Evolutionary conservation across 2,888 invertebrate species (phyloP).

Genomic region (Diloba caeruleocephala): DNA sequence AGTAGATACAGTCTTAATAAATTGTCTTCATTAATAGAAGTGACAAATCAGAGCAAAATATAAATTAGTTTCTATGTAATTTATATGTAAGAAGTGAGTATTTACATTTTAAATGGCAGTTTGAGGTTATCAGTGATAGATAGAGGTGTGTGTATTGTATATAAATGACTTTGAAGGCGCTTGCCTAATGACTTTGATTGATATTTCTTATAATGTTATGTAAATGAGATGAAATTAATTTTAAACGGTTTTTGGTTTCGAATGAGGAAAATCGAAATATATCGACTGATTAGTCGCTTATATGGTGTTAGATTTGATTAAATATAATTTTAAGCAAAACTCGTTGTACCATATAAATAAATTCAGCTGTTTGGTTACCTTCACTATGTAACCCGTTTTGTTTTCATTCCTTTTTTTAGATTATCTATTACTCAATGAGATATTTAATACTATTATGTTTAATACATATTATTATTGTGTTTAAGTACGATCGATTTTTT

Average conservation of each 20-base stretch:
- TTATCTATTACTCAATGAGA: no score
- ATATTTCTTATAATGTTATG: constrained; percentile 47
- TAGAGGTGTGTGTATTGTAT: constrained; percentile 20
- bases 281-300: constrained; percentile 24
- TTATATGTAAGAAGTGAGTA: constrained; percentile 36
- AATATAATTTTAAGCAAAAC: constrained; percentile 30
- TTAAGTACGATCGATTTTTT: no score
- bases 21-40: constrained; percentile 43
- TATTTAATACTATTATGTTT: no score
- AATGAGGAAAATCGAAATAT: constrained; percentile 24
- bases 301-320: constrained; percentile 38
- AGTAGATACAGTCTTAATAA: constrained; percentile 30
- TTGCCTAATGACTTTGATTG: constrained; percentile 45
- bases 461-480: no score
- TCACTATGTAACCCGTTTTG: no score
- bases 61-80: constrained; percentile 47
- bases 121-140: constrained; percentile 44
- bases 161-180: constrained; percentile 34
- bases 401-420: no score
- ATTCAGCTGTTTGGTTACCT: no score
- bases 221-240: constrained; percentile 47
- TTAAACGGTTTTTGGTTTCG: constrained; percentile 30
- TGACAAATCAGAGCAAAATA: constrained; percentile 55
- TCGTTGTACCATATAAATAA: no score
- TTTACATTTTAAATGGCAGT: constrained; percentile 52